Conservation (phyloP, 2,888 invertebrate genomes). For the Melolontha melolontha region DNA sequence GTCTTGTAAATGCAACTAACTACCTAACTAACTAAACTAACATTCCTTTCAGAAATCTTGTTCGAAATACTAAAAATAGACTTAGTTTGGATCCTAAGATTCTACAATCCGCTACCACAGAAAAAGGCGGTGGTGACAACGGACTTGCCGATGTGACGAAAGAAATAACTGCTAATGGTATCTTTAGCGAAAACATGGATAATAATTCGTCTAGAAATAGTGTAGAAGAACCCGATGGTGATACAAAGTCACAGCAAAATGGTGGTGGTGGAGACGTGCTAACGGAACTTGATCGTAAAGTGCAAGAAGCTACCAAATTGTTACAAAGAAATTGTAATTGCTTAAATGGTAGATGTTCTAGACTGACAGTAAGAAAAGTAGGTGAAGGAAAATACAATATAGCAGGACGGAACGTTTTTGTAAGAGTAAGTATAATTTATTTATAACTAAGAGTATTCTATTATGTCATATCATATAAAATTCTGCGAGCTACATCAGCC, state of each 20-base stretch:
- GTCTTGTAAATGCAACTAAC: too few relatives aligned
- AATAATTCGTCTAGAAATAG: slow-evolving; percentile 80
- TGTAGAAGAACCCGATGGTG: slow-evolving; percentile 75
- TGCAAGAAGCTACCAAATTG: slow-evolving; percentile 77
- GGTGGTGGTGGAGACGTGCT: slow-evolving; percentile 60
- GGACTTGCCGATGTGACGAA: slow-evolving; percentile 21
- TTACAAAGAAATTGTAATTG: slow-evolving; percentile 83
- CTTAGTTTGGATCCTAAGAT: slow-evolving; percentile 44
- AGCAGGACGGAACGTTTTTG: slow-evolving; percentile 88
- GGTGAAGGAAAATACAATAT: slow-evolving; percentile 90
- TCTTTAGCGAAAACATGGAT: slow-evolving; percentile 72
- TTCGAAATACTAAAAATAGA: slow-evolving; percentile 39
- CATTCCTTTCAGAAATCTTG: slow-evolving; percentile 24
- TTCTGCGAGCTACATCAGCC: too few relatives aligned
- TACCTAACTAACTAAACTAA: too few relatives aligned
- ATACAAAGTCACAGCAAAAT: slow-evolving; percentile 30
- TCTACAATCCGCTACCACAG: slow-evolving; percentile 19
- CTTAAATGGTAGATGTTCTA: slow-evolving; percentile 77
- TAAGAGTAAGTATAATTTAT: slow-evolving; percentile 74
- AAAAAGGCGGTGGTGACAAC: slow-evolving; percentile 29
- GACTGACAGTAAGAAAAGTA: slow-evolving; percentile 82
- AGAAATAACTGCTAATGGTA: slow-evolving; percentile 66
- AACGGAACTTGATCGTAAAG: slow-evolving; percentile 80
- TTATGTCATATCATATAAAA: too few relatives aligned
- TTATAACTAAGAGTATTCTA: too few relatives aligned